Evolutionary conservation across 2,113 vertebrate species (phyloP), one percentile per base, ranked within the genome.

Genomic region (Copsychus sechellarum): DNA sequence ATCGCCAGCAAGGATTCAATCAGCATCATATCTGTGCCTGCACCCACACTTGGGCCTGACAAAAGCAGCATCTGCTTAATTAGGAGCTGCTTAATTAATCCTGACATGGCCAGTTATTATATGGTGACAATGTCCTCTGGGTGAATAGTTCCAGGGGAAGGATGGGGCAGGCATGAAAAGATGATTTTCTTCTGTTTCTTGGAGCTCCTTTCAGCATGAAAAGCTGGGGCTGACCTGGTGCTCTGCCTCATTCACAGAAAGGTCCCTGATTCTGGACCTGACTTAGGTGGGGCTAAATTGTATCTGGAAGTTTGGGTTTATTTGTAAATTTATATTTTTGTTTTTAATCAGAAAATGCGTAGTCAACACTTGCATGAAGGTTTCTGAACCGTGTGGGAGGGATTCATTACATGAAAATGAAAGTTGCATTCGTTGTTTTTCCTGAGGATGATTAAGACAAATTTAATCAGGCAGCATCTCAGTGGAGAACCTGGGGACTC

Each of bases 1-100:
- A 98, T 98, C 95, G 97, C 94, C 97, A 96, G 97, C 90, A 47
- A 98, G 98, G 97, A 98, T 97, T 98, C 98, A 98, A 98, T 99
- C 97, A 98, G 98, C 95, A 97, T 97, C 98, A 97, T 97, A 93
- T 97, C 97, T 95, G 11, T 56, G 69, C 90, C 94, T 93, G 84
- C 89, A 70, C 62, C 96, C 91, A 77, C 89, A 73, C 89, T 92
- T 84, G 34, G 17, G 95, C 73, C 65, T 65, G 88, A 96, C 93
- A 89, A 83, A 87, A 96, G 97, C 90, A 80, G 97, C 98, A 98
- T 98, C 98, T 98, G 98, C 98, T 95, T 98, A 94, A 73, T 94
- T 97, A 95, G 96, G 97, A 98, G 97, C 95, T 95, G 97, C 97
- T 97, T 99, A 98, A 99, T 98, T 98, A 98, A 97, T 97, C 98